Conservation (phyloP, 2,888 invertebrate species). For the Phania funesta region DNA sequence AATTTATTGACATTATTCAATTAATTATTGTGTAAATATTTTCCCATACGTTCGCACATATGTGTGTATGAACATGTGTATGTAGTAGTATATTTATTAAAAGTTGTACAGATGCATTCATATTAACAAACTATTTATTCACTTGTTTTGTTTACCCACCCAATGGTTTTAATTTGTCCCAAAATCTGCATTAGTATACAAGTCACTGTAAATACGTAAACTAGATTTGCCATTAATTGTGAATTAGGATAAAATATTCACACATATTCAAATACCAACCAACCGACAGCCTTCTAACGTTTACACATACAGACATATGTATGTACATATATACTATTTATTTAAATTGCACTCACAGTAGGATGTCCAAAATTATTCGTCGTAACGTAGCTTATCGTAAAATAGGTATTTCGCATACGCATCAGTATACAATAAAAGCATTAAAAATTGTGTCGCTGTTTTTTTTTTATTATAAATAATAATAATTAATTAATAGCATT, state of each 20-base stretch:
- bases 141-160: slow-evolving; percentile 41
- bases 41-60: slow-evolving; percentile 45
- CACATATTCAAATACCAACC: slow-evolving; percentile 48
- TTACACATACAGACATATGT: too few species aligned
- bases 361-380: background rate
- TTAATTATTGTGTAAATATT: slow-evolving; percentile 79
- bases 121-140: slow-evolving; percentile 20
- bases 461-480: too few species aligned
- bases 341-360: slow-evolving; percentile 13
- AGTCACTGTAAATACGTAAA: slow-evolving; percentile 69
- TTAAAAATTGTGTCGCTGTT: too few species aligned
- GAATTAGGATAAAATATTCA: slow-evolving; percentile 75
- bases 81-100: slow-evolving; percentile 25
- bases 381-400: background rate
- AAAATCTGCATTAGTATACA: slow-evolving; percentile 47
- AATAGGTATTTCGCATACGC: too few species aligned
- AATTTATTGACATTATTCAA: slow-evolving; percentile 79
- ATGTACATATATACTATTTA: too few species aligned
- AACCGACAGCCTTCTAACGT: background rate
- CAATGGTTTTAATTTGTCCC: slow-evolving; percentile 47
- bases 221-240: slow-evolving; percentile 78
- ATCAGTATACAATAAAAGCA: too few species aligned
- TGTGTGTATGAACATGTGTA: background rate
- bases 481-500: too few species aligned
- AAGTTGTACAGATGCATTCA: background rate